Percentiles rank a stretch among this genome's conserved stretches.
These are phyloP conservation scores for Onychostoma macrolepis DNA, from an alignment of 2,113 vertebrate species.

Conservation along the genomic window DNA sequence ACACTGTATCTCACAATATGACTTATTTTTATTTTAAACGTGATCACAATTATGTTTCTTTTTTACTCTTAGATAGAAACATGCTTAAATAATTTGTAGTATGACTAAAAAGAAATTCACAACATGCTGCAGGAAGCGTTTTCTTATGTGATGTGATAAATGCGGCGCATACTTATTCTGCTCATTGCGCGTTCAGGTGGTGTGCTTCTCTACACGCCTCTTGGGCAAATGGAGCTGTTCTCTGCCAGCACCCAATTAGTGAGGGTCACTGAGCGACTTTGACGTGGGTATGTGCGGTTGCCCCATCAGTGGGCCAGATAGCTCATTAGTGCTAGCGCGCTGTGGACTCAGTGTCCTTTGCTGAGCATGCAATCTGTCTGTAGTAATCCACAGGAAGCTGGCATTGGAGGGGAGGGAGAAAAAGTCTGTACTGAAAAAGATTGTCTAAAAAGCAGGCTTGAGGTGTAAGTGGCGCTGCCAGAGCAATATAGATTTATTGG, in stretches of 20 bases:
- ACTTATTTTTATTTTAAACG: no score
- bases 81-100: background rate
- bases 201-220: background rate
- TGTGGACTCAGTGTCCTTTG: constrained; percentile 45
- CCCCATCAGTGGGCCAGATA: constrained; percentile 37
- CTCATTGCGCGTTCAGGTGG: background rate
- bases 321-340: constrained; percentile 50
- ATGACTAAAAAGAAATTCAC: background rate
- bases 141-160: background rate
- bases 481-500: constrained; percentile 65
- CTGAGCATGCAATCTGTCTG: constrained; percentile 30
- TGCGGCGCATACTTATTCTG: background rate
- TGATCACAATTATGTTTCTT: background rate
- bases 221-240: constrained; percentile 47
- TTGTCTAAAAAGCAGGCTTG: constrained; percentile 54
- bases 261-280: constrained; percentile 38
- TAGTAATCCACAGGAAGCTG: constrained; percentile 24
- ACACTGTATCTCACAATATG: background rate
- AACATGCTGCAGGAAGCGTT: background rate
- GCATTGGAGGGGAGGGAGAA: background rate
- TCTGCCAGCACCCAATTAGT: constrained; percentile 47
- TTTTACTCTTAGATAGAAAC: background rate
- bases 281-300: constrained; percentile 28
- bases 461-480: constrained; percentile 53
- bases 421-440: constrained; percentile 12